Conservation (phyloP, 2,888 invertebrate genomes). For the Odontocolon sp. region DNA sequence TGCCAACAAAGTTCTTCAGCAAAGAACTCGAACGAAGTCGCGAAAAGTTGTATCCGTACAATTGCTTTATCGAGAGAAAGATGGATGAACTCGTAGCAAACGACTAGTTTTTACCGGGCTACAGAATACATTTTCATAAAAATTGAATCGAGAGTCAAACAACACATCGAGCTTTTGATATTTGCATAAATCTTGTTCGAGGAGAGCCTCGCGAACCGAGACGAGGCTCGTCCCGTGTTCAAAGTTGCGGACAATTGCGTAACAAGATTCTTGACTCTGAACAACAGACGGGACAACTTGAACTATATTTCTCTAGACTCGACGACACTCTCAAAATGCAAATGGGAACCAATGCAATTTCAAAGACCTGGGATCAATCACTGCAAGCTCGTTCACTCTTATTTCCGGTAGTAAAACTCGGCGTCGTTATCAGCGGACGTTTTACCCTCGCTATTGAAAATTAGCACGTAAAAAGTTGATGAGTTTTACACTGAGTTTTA, state of each 20-base stretch:
- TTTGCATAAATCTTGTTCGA: slow-evolving; percentile 65
- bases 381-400: neutral
- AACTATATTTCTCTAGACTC: too few species aligned
- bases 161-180: slow-evolving; percentile 53
- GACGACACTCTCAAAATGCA: slow-evolving; percentile 39
- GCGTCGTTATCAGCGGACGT: too few species aligned
- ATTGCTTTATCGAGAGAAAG: too few species aligned
- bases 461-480: too few species aligned
- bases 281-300: too few species aligned
- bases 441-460: too few species aligned
- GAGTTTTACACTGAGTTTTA: too few species aligned
- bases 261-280: slow-evolving; percentile 57
- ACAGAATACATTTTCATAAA: slow-evolving; percentile 67
- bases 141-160: slow-evolving; percentile 52
- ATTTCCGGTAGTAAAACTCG: neutral
- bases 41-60: too few species aligned
- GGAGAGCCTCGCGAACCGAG: neutral
- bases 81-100: slow-evolving; percentile 32
- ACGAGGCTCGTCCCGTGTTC: slow-evolving; percentile 29
- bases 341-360: slow-evolving; percentile 38
- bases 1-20: too few species aligned
- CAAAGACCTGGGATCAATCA: neutral
- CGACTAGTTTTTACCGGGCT: slow-evolving; percentile 39
- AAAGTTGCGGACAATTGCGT: slow-evolving; percentile 64
- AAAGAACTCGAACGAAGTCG: too few species aligned